Evolutionary conservation across 2,888 invertebrate species (phyloP).

Genomic region (Lomographa bimaculata): DNA sequence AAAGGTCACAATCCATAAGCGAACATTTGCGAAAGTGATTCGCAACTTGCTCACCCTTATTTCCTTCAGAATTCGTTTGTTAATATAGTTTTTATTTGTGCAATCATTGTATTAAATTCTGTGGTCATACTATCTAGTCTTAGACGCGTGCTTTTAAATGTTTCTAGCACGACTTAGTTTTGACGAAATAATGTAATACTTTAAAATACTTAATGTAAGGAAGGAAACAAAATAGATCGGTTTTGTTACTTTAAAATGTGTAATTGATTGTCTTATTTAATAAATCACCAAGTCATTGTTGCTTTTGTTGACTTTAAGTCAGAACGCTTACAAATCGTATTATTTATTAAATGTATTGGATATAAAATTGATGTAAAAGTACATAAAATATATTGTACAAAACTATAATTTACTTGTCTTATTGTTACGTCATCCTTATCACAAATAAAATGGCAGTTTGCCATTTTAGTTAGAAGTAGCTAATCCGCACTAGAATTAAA

Average conservation of each 20-base stretch:
- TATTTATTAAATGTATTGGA: constrained; percentile 8
- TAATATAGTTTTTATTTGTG: no score
- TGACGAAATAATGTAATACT: no score
- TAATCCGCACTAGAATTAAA: no score
- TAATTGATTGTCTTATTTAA: no score
- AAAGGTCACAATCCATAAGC: no score
- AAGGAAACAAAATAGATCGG: neutral
- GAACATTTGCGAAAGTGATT: no score
- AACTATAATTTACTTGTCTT: constrained; percentile 16
- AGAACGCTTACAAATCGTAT: constrained; percentile 9
- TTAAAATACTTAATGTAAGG: no score
- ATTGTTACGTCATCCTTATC: constrained; percentile 23
- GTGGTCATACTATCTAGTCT: constrained; percentile 11
- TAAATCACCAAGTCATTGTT: constrained; percentile 1
- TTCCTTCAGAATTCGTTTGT: no score
- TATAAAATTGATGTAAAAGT: constrained; percentile 25
- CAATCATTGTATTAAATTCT: no score
- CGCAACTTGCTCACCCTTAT: no score
- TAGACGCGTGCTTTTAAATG: constrained; percentile 12
- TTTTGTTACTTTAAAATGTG: neutral
- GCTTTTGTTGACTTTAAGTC: constrained; percentile 9
- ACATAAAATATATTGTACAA: constrained; percentile 23
- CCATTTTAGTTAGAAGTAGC: no score
- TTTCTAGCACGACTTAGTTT: no score
- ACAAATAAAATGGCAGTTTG: constrained; percentile 17